These are phyloP conservation scores for Scomber japonicus DNA, from an alignment of 2,113 vertebrate genomes.

Conservation along the genomic window DNA sequence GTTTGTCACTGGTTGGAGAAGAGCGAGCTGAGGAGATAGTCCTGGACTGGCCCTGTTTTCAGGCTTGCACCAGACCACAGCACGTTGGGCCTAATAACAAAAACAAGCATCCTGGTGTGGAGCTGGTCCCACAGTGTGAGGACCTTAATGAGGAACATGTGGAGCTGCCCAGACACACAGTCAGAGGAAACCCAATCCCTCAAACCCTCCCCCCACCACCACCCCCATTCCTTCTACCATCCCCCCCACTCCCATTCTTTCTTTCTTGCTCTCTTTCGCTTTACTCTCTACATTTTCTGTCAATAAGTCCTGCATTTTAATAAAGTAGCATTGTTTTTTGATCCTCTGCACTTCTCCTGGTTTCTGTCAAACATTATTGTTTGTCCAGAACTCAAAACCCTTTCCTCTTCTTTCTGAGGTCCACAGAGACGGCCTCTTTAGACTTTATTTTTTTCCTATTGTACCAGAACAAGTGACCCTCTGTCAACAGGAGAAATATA, in stretches of 20 bases:
- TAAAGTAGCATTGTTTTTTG: constrained; percentile 13
- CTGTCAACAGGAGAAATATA: constrained; percentile 72
- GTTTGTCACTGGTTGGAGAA: constrained; percentile 46
- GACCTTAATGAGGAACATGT: constrained; percentile 88
- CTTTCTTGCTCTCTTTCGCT: constrained; percentile 49
- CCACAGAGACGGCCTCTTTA: constrained; percentile 27
- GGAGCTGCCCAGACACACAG: constrained; percentile 86
- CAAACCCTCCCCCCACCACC: constrained; percentile 60
- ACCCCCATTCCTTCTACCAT: constrained; percentile 61
- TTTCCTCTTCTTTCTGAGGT: neutral
- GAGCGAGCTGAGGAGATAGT: constrained; percentile 49
- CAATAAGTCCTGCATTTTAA: constrained; percentile 34
- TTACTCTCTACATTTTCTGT: constrained; percentile 42
- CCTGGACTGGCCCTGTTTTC: constrained; percentile 60
- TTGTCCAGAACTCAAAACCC: neutral
- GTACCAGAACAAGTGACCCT: constrained; percentile 75
- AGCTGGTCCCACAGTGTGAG: constrained; percentile 85
- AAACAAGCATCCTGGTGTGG: constrained; percentile 86
- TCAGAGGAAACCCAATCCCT: constrained; percentile 86
- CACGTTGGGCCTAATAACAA: constrained; percentile 86
- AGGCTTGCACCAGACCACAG: constrained; percentile 79
- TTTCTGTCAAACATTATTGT: constrained; percentile 3
- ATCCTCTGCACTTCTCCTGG: neutral
- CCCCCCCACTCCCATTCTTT: constrained; percentile 58
- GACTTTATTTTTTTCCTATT: constrained; percentile 64